phyloP scores from a whole-genome alignment of 2,113 vertebrate genomes.

The Chionis minor region DNA sequence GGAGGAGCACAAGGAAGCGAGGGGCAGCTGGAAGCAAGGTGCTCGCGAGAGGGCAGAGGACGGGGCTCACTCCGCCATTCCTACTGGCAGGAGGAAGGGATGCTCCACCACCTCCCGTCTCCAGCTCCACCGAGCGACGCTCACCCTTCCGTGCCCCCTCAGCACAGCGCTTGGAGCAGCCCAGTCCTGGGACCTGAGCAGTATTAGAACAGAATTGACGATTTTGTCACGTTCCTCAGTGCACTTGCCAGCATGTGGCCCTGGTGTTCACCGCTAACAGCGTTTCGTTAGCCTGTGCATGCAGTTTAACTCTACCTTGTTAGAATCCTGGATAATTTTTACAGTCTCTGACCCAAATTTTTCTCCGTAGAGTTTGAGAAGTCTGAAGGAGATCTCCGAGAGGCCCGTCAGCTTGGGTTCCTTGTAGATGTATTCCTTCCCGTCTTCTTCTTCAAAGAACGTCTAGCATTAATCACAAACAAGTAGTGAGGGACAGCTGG shows the following conservation, averaged over 20 bases:
- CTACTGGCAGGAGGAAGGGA: background rate
- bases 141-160: background rate
- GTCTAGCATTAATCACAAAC: conserved; percentile 70
- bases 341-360: conserved; percentile 94
- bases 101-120: background rate
- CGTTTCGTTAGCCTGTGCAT: background rate
- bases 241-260: background rate
- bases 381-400: conserved; percentile 92
- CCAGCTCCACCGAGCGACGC: background rate
- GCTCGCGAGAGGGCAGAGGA: background rate
- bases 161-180: background rate
- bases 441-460: conserved; percentile 97
- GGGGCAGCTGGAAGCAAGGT: background rate
- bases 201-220: background rate
- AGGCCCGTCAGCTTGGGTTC: conserved; percentile 95
- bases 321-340: conserved; percentile 95
- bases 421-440: conserved; percentile 97
- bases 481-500: background rate
- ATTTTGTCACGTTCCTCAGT: background rate
- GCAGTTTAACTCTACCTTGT: conserved; percentile 81
- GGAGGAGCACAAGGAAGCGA: background rate
- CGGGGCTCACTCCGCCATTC: background rate
- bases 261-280: background rate
- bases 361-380: conserved; percentile 91
- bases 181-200: background rate